Evolutionary conservation across 2,888 invertebrate species (phyloP).

Genomic region (Clistopyga incitator): DNA sequence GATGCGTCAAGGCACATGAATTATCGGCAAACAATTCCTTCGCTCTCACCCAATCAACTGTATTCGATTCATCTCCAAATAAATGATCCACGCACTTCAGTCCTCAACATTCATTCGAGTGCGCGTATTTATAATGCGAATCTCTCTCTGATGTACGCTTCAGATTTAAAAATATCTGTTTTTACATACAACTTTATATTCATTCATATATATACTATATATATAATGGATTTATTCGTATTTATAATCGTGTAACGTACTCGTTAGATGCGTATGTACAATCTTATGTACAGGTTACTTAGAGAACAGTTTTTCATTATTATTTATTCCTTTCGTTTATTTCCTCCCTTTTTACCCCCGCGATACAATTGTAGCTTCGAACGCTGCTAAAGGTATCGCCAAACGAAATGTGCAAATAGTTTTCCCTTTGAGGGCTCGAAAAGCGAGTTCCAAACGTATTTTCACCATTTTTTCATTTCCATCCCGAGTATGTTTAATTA

Average conservation of each 20-base stretch:
- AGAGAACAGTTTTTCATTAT: conserved; percentile 25
- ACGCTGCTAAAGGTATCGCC: conserved; percentile 18
- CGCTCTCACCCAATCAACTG: conserved; percentile 29
- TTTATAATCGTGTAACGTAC: conserved; percentile 74
- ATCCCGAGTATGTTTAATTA: conserved; percentile 28
- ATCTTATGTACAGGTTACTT: conserved; percentile 78
- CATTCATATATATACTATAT: conserved; percentile 61
- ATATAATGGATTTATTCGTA: conserved; percentile 68
- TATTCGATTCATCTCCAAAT: conserved; percentile 28
- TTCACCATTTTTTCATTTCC: conserved; percentile 10
- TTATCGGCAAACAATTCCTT: conserved; percentile 61
- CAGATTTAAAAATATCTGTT: conserved; percentile 64
- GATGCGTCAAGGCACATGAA: conserved; percentile 65
- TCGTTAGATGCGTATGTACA: conserved; percentile 82
- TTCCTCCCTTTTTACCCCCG: conserved; percentile 30
- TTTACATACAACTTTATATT: conserved; percentile 63
- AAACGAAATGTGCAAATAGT: conserved; percentile 15
- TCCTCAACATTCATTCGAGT: conserved; percentile 50
- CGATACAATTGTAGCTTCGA: conserved; percentile 18
- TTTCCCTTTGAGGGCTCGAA: background rate
- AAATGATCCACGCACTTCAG: conserved; percentile 42
- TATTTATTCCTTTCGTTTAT: conserved; percentile 37
- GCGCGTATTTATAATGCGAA: conserved; percentile 40
- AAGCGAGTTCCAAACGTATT: background rate
- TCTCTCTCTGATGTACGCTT: conserved; percentile 27